Evolutionary conservation across 2,888 invertebrate genomes (phyloP).

Genomic region (Ophion costatus): DNA sequence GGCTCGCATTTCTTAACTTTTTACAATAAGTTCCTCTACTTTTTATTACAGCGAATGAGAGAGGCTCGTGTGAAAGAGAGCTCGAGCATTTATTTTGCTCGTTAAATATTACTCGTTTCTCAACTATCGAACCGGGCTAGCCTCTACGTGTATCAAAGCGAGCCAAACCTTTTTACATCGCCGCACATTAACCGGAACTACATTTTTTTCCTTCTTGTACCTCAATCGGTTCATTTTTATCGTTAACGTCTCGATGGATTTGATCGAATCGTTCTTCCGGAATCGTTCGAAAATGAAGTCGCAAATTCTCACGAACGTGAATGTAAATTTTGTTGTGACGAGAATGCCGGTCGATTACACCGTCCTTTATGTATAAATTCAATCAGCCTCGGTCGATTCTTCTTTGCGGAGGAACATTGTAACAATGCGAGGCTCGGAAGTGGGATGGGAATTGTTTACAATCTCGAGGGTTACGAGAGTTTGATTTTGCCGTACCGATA

Average conservation of each 20-base stretch:
- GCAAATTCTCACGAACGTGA: not conserved
- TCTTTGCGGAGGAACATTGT: not conserved
- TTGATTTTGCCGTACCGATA: conserved; percentile 11
- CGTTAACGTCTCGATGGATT: not conserved
- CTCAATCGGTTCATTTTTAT: not conserved
- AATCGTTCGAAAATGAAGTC: not conserved
- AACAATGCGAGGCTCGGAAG: not conserved
- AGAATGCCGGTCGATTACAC: too few species aligned
- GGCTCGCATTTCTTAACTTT: conserved; percentile 28
- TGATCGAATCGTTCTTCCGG: not conserved
- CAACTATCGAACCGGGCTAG: conserved; percentile 32
- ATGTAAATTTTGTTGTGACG: not conserved
- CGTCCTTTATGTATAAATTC: too few species aligned
- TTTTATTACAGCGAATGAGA: conserved; percentile 20
- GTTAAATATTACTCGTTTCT: conserved; percentile 61
- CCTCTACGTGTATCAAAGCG: conserved; percentile 25
- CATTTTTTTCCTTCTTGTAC: not conserved
- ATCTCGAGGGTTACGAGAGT: not conserved
- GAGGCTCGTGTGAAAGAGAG: conserved; percentile 47
- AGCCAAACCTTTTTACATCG: not conserved
- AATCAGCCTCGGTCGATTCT: not conserved
- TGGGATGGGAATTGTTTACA: not conserved
- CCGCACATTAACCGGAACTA: not conserved
- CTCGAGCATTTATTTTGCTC: conserved; percentile 30
- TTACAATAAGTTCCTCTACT: not conserved